Base-by-base conservation (phyloP, 2,888 invertebrate genomes). In the Luperina nickerlii region DNA sequence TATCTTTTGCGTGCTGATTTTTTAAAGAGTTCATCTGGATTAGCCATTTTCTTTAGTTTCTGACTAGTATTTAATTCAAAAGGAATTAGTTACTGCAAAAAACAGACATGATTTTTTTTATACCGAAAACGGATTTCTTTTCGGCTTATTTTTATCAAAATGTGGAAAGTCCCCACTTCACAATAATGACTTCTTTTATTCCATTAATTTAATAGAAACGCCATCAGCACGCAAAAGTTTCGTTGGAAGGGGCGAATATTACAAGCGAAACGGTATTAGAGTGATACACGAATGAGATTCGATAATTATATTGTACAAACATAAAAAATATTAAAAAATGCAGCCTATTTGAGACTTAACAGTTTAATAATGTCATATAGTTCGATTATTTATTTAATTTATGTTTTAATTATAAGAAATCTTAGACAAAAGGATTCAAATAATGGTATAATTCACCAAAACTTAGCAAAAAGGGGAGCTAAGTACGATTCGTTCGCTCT, bases 221-320 rank as follows among this genome's bases (percentile, higher is more conserved):
- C 68, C 13, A 13, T 78, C 75, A 77, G 73, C 66, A 85, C 79
- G 80, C 85, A 82, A 85, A 78, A 82, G 69, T 78, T 68, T 79
- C 48, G 60, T 74, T 68, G 48, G 62, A 68, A 81, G 24, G 76
- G 81, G 85, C 78, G 74, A 83, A 83, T 83, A 72, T 79, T 85
- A 88, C 87, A 88, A 79, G 87, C 81, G 69, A 81, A 76, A 80
- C 67, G 15, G 72, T 68, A 71, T 42, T 69, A 74, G 32, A 79
- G 62, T 75, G 57, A 84, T 76, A 82, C 67, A 78, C 60, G 57
- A 76, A 87, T 88, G 88, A 88, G 88, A 87, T 88, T 88, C 89
- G 63, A 81, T 82, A 87, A 70, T 73, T 69, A 73, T 76, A 84
- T 72, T 82, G 72, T 88, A 88, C 76, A 89, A 87, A 89, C 66